Evolutionary conservation across 2,888 invertebrate genomes (phyloP), one percentile per base, ranked within the genome.

Genomic region (Conchocele bisecta): DNA sequence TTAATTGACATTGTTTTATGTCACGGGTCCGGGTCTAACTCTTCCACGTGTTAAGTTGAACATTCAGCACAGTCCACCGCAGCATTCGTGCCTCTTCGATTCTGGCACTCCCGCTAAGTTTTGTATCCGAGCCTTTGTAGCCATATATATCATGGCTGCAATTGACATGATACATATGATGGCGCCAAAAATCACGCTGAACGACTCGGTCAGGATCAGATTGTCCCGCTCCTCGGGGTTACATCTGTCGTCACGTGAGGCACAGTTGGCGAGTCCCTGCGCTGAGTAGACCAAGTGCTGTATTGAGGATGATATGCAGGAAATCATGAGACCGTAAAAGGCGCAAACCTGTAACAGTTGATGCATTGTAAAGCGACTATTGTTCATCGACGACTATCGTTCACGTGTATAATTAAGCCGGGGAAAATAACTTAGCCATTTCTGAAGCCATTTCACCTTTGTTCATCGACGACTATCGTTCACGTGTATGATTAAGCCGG

Each of bases 251-350:
- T 37, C 37, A 9, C 64, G 56, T 17, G 35, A 6, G 20, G 20
- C 13, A 24, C 64, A 64, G 13, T 56, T 42, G 31, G 28, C n/a
- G 11, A 64, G 9, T 22, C 64, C 64, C 33, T 48, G 13, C 4
- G 48, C 56, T 1, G 64, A 64, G 39, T 56, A 64, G 13, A 17
- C 39, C 56, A 46, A 35, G 22, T 64, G 46, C 22, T 56, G 48
- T 15, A 33, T 39, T 37, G 48, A 54, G 11, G 31, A 56, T 26
- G 56, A 48, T 3, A 64, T 29, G 28, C 50, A 46, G n/a, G 31
- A 24, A 17, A 64, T 56, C 15, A 64, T 35, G 9, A 56, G 39
- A 13, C 48, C 50, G 37, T 56, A 64, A 20, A 64, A 48, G 22
- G 48, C 31, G 11, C 46, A 17, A 17, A 56, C 33, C 64, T 60